phyloP scores from a whole-genome alignment of 2,888 invertebrate genomes.

The Scaptomyza parva region DNA sequence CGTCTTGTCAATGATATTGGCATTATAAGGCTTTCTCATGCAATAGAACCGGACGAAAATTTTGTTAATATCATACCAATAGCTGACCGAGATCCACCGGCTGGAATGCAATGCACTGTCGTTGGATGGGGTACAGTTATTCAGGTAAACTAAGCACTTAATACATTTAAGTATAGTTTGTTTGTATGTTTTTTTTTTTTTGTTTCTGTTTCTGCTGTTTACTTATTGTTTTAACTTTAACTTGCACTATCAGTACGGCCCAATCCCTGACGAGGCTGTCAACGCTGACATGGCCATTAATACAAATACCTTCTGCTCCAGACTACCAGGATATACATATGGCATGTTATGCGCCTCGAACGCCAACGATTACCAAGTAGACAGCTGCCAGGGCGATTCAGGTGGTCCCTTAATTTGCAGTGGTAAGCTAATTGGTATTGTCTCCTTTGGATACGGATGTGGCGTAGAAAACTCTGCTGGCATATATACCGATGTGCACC shows the following conservation, averaged over 20 bases:
- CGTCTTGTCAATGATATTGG: constrained; percentile 45
- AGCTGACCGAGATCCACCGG: background rate
- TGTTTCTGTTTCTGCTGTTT: background rate
- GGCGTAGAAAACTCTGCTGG: constrained; percentile 41
- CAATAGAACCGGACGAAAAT: background rate
- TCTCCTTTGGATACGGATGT: constrained; percentile 70
- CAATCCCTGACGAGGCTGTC: constrained; percentile 62
- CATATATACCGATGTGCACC: constrained; percentile 63
- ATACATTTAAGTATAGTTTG: no score
- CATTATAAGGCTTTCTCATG: constrained; percentile 24
- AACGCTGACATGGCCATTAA: constrained; percentile 55
- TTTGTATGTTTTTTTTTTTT: no score
- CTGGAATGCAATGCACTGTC: constrained; percentile 49
- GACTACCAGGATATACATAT: background rate
- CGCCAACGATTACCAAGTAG: constrained; percentile 42
- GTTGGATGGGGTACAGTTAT: constrained; percentile 71
- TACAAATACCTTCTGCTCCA: constrained; percentile 23
- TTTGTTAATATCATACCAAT: constrained; percentile 26
- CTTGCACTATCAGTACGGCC: constrained; percentile 48
- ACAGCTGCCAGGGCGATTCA: constrained; percentile 73
- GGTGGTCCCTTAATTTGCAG: constrained; percentile 70
- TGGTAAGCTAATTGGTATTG: constrained; percentile 55
- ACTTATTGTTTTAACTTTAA: background rate
- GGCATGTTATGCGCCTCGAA: constrained; percentile 69
- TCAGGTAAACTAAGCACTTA: constrained; percentile 35